Percentiles rank a stretch among this genome's conserved stretches.
These are phyloP conservation scores for Stenotaenia linearis DNA, from an alignment of 2,888 invertebrate genomes.

Conservation along the genomic window DNA sequence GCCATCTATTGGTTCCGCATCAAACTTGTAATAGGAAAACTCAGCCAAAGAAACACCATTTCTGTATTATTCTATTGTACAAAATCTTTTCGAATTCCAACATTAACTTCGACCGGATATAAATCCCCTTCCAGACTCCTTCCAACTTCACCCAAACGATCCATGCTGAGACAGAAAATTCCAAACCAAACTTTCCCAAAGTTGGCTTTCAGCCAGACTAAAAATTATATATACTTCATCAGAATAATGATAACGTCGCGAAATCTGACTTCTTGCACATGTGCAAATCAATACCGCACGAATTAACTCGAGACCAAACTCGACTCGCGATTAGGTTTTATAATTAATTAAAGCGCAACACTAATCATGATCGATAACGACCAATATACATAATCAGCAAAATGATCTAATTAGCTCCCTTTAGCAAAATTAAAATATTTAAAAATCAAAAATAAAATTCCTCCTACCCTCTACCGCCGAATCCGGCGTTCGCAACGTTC, in stretches of 20 bases:
- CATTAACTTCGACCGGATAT: neutral
- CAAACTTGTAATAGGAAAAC: neutral
- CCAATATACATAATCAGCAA: no score
- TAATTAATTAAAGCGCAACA: no score
- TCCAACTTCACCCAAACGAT: neutral
- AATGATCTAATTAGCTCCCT: no score
- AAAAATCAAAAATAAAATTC: no score
- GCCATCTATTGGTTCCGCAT: neutral
- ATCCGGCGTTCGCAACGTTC: neutral
- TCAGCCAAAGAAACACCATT: neutral
- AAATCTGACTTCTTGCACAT: neutral
- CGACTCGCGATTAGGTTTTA: no score
- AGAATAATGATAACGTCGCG: neutral
- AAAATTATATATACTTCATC: neutral
- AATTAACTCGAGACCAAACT: no score
- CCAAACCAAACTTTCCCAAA: neutral
- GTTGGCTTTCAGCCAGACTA: neutral
- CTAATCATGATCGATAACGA: no score
- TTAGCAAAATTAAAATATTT: no score
- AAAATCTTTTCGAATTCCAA: neutral
- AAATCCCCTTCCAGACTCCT: neutral
- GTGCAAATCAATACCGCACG: neutral
- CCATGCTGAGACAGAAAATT: neutral
- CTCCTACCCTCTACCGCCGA: neutral
- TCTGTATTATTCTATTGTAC: neutral